A percentile compares a stretch with the other conserved stretches of the same genome.
Evolutionary conservation across 37 sponge, comb jelly and placozoan species (phyloP).

Genomic region (Beroe forskalii): DNA sequence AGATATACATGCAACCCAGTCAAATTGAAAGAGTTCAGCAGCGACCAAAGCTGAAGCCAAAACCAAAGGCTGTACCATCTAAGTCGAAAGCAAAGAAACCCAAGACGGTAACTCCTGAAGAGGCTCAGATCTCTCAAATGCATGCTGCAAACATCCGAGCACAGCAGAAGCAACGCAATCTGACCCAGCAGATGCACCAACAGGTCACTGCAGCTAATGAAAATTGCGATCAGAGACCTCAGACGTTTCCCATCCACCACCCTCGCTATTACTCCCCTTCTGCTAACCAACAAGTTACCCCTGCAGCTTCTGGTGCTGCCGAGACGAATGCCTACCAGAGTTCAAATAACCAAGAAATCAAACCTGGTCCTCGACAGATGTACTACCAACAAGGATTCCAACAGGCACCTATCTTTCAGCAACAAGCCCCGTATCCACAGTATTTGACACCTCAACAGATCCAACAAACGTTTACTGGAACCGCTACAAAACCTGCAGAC

Average conservation of each 20-base stretch:
- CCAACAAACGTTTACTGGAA: neutral
- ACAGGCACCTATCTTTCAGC: too few species aligned
- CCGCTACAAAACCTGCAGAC: neutral
- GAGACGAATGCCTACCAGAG: neutral
- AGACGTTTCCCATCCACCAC: neutral
- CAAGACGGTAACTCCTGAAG: neutral
- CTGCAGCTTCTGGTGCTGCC: neutral
- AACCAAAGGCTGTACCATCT: neutral
- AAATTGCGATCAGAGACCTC: neutral
- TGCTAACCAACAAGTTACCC: neutral
- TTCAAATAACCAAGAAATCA: neutral
- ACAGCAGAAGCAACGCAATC: neutral
- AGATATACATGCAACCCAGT: slow-evolving; percentile 35
- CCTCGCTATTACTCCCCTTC: neutral
- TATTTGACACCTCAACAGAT: neutral
- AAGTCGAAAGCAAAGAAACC: slow-evolving; percentile 5
- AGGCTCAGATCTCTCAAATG: neutral
- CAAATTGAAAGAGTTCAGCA: neutral
- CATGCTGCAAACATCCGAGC: slow-evolving; percentile 15
- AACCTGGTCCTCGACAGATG: neutral
- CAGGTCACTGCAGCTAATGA: neutral
- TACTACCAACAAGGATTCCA: too few species aligned
- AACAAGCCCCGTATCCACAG: neutral
- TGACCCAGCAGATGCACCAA: slow-evolving; percentile 23
- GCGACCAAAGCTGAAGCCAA: slow-evolving; percentile 15